Percentiles rank a stretch among this genome's conserved stretches.
Evolutionary conservation across 2,797 vertebrate species (phyloP).

Genomic region (Enteromius thamalakanensis): DNA sequence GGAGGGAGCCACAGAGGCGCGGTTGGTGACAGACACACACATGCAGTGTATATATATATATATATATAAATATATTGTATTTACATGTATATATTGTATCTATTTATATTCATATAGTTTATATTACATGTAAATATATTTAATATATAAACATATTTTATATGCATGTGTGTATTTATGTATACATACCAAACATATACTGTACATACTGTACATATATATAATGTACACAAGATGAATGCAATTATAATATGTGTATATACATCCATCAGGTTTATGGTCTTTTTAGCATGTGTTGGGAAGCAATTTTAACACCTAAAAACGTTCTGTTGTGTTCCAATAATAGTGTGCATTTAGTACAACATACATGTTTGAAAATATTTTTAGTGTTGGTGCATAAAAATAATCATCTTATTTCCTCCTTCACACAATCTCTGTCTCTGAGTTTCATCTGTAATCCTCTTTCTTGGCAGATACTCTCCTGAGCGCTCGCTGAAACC

Average conservation of each 20-base stretch:
- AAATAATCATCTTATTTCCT: conserved; percentile 13
- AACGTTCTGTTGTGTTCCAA: background rate
- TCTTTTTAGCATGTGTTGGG: background rate
- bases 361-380: background rate
- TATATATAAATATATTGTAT: no score
- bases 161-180: no score
- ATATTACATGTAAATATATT: no score
- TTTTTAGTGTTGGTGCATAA: background rate
- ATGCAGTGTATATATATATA: no score
- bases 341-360: background rate
- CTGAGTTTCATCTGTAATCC: conserved; percentile 55
- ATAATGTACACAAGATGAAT: no score
- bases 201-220: background rate
- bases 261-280: background rate
- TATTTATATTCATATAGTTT: no score
- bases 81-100: no score
- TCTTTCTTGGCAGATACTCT: conserved; percentile 45
- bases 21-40: no score
- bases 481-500: conserved; percentile 50
- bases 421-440: conserved; percentile 41
- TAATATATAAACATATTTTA: no score
- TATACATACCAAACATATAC: no score
- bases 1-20: no score
- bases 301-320: background rate
- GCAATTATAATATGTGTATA: background rate